Evolutionary conservation across 2,888 invertebrate genomes (phyloP), one percentile per base, ranked within the genome.

Genomic region (Xestia xanthographa): DNA sequence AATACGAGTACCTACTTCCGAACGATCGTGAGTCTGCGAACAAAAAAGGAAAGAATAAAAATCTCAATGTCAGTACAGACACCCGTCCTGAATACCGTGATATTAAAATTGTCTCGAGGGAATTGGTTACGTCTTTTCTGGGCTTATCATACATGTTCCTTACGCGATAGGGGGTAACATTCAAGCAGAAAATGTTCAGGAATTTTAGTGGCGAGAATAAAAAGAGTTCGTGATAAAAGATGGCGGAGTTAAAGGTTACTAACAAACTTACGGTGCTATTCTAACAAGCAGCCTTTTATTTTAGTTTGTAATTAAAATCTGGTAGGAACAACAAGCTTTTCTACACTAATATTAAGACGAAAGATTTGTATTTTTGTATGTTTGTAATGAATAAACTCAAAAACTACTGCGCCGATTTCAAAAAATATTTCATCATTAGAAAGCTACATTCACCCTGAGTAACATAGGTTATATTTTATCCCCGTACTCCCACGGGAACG

Each of bases 81-180:
- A 48, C 48, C 11, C 56, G 71, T 56, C 66, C 67, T 66, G 80
- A 82, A 58, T 83, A 26, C 41, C 20, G 50, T 12, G 84, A 48
- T 72, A 72, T 77, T 80, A 77, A 80, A 80, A 66, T 66, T 17
- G 65, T 66, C 72, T 72, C 41, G 4, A 5, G 83, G 53, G 80
- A 67, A 72, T 67, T 83, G 67, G 73, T 66, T 41, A 66, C 58
- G 66, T 48, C 38, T 83, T 56, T 53, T 72, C 41, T 1, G 48
- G 17, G 43, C 83, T 80, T 83, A 80, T 82, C 78, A 62, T 17
- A 17, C 66, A 5, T 83, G 83, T 66, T 63, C 66, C 68, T 56
- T 45, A 41, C 20, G 77, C 34, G 60, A 43, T 34, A 77, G n/a
- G 58, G 58, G 66, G 34, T 69, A 53, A 41, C 17, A 22, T 58